Percentiles rank a stretch among this genome's conserved stretches.
These are phyloP conservation scores for Andrena trimmerana DNA, from an alignment of 2,888 invertebrate genomes.

Conservation along the genomic window DNA sequence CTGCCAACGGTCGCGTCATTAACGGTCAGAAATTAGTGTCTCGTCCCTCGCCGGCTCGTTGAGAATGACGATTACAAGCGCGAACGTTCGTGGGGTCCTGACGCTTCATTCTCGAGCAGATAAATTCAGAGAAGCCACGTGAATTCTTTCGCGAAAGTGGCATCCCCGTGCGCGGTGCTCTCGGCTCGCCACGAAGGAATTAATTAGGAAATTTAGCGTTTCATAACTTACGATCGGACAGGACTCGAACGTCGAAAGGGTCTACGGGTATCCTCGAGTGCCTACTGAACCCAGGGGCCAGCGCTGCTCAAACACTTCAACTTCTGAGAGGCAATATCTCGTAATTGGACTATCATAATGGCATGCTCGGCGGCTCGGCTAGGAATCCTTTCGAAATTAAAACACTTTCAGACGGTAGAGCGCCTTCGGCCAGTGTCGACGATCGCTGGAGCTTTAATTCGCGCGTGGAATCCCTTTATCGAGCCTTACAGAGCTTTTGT, in stretches of 20 bases:
- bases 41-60: background rate
- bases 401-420: conserved; percentile 22
- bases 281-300: conserved; percentile 54
- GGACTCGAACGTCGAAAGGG: conserved; percentile 53
- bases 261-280: conserved; percentile 56
- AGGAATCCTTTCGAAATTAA: conserved; percentile 45
- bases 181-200: conserved; percentile 9
- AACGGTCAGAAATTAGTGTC: background rate
- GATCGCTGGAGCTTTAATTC: conserved; percentile 5
- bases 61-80: too few relatives aligned
- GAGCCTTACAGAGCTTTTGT: background rate
- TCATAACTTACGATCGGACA: conserved; percentile 63
- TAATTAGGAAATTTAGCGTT: conserved; percentile 63
- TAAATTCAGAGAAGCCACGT: conserved; percentile 23
- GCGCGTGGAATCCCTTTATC: conserved; percentile 7
- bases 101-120: background rate
- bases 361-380: conserved; percentile 43
- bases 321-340: conserved; percentile 54
- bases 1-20: background rate
- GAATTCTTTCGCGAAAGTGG: background rate
- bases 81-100: too few relatives aligned
- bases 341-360: conserved; percentile 68
- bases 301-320: conserved; percentile 60
- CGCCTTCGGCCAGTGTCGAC: background rate
- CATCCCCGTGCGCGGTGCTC: background rate